phyloP scores from a whole-genome alignment of 53 echinoderm and acorn worm species.

The Holothuria leucospilota region DNA sequence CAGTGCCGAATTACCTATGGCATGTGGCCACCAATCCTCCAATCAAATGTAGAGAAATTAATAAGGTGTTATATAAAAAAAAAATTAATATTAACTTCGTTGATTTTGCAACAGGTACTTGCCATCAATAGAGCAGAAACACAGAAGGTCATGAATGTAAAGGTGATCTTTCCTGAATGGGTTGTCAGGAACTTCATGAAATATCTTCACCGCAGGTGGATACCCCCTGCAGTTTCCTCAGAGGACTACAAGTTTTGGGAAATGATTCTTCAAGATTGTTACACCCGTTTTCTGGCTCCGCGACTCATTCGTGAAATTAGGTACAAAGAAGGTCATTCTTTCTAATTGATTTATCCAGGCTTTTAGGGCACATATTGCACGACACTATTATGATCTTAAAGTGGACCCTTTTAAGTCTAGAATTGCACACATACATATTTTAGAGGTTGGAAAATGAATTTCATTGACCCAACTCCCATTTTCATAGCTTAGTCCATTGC shows the following conservation, averaged over 20 bases:
- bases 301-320: conserved; percentile 86
- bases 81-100: neutral
- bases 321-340: conserved; percentile 11
- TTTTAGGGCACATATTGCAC: too few species aligned
- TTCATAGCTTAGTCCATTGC: too few species aligned
- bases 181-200: conserved; percentile 47
- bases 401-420: too few species aligned
- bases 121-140: conserved; percentile 92
- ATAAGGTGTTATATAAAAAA: too few species aligned
- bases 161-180: conserved; percentile 66
- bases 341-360: too few species aligned
- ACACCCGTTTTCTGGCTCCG: conserved; percentile 81
- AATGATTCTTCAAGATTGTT: conserved; percentile 77
- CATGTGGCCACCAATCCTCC: too few species aligned
- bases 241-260: conserved; percentile 45
- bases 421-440: too few species aligned
- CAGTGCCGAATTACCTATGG: too few species aligned
- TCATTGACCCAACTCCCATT: too few species aligned
- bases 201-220: conserved; percentile 67
- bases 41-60: too few species aligned
- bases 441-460: too few species aligned
- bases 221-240: conserved; percentile 2
- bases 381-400: too few species aligned
- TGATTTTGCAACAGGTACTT: conserved; percentile 62
- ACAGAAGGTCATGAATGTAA: conserved; percentile 69